Evolutionary conservation across 2,888 invertebrate genomes (phyloP).

Genomic region (Scelioninae gen. 2): DNA sequence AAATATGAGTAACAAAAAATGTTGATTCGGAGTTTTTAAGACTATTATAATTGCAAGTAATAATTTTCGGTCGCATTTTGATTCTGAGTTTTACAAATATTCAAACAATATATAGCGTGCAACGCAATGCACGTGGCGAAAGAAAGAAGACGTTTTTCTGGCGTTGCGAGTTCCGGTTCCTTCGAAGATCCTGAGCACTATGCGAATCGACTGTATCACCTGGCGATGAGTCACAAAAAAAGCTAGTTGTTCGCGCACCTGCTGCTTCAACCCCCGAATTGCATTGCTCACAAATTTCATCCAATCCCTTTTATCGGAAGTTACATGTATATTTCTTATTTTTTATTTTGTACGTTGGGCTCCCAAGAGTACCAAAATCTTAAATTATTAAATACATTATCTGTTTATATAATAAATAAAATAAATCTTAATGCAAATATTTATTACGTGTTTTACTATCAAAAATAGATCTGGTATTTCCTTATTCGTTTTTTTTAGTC

Average conservation of each 20-base stretch:
- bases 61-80: too few species aligned
- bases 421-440: too few species aligned
- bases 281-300: conserved; percentile 66
- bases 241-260: conserved; percentile 68
- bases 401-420: too few species aligned
- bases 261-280: conserved; percentile 65
- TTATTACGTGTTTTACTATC: too few species aligned
- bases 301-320: conserved; percentile 34
- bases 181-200: conserved; percentile 30
- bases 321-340: conserved; percentile 31
- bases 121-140: conserved; percentile 23
- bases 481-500: too few species aligned
- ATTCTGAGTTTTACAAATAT: background rate
- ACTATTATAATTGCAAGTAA: too few species aligned
- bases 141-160: conserved; percentile 35
- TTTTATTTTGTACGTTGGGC: conserved; percentile 4
- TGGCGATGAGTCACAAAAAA: conserved; percentile 72
- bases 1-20: too few species aligned
- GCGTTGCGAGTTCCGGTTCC: conserved; percentile 47
- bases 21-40: background rate
- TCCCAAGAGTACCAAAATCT: too few species aligned
- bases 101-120: conserved; percentile 23
- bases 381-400: too few species aligned
- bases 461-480: too few species aligned
- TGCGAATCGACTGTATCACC: conserved; percentile 65